Percentiles rank a stretch among this genome's conserved stretches.
phyloP scores from a whole-genome alignment of 2,888 invertebrate genomes.

The Pseudoips prasinana region DNA sequence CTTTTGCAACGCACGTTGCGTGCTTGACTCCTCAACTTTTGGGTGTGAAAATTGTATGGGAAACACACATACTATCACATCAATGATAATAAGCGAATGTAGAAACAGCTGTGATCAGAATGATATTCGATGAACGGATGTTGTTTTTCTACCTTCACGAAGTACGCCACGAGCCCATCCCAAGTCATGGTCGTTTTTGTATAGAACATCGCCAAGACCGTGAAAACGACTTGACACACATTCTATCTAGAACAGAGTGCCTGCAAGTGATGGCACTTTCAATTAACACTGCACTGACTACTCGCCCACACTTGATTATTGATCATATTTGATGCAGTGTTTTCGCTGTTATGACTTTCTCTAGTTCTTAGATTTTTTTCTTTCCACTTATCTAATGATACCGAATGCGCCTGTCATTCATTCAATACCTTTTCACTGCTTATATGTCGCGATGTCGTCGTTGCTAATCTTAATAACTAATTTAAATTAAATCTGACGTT shows the following conservation, averaged over 20 bases:
- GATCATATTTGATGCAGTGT: conserved; percentile 64
- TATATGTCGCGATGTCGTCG: conserved; percentile 55
- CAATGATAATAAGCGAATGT: conserved; percentile 2
- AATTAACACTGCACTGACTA: conserved; percentile 70
- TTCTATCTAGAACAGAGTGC: conserved; percentile 61
- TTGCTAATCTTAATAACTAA: conserved; percentile 67
- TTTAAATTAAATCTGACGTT: conserved; percentile 57
- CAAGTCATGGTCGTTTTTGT: conserved; percentile 61
- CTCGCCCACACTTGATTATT: conserved; percentile 57
- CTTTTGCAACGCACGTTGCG: conserved; percentile 26
- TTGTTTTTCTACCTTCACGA: conserved; percentile 37
- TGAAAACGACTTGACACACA: conserved; percentile 75
- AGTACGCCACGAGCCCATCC: conserved; percentile 43
- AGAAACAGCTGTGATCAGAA: conserved; percentile 4
- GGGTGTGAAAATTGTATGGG: not conserved
- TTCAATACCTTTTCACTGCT: conserved; percentile 60
- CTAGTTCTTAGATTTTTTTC: conserved; percentile 53
- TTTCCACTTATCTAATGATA: conserved; percentile 46
- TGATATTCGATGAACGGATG: conserved; percentile 29
- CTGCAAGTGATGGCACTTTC: conserved; percentile 73
- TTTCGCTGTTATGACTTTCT: conserved; percentile 70
- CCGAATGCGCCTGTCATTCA: conserved; percentile 71
- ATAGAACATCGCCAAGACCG: conserved; percentile 61
- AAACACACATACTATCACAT: not conserved
- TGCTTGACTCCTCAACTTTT: conserved; percentile 16